Base-by-base conservation (phyloP, 2,888 invertebrate species). In the Anorthoa munda region DNA sequence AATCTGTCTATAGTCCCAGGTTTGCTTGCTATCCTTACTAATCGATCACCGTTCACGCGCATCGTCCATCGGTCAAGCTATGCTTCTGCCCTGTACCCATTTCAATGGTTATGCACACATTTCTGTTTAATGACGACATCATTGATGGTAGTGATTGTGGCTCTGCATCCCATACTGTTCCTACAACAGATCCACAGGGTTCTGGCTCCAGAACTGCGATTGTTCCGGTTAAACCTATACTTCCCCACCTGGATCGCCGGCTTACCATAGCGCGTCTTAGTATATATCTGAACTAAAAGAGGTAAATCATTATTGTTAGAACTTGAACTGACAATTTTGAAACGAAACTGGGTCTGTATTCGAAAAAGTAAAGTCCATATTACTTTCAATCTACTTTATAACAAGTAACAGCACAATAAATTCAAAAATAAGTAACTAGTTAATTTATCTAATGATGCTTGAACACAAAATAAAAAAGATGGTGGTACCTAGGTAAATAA, bases 151-250 rank as follows among this genome's bases (percentile, higher is more conserved):
- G 88, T 87, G 31, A 92, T 84, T 73, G 77, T 83, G 9, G 86
- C 94, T 39, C 91, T 84, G 77, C 94, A 94, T 12, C 91, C 92
- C 7, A 86, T 79, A 76, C 91, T 92, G 51, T 89, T 86, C 53
- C 92, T 86, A 67, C 89, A 88, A 79, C 94, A 94, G 17, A 92
- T 92, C 94, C 94, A 94, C 18, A 92, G 84, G 5, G 90, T 87
- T 77, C 91, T 92, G 2, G 86, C 85, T 0, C 93, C 93, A 12
- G 86, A 88, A 53, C 92, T 91, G 3, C 93, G 86, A 74, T 92
- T 94, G 75, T 94, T 93, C 65, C 84, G 86, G 72, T 90, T 90
- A 77, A 91, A 93, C 46, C 93, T 87, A 74, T 92, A 92, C 46
- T 86, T 87, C 2, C 92, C 93, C 70, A 90, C 69, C 68, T 89